These are phyloP conservation scores for Taenioides sp. DNA, from an alignment of 2,797 vertebrate genomes.

Conservation along the genomic window DNA sequence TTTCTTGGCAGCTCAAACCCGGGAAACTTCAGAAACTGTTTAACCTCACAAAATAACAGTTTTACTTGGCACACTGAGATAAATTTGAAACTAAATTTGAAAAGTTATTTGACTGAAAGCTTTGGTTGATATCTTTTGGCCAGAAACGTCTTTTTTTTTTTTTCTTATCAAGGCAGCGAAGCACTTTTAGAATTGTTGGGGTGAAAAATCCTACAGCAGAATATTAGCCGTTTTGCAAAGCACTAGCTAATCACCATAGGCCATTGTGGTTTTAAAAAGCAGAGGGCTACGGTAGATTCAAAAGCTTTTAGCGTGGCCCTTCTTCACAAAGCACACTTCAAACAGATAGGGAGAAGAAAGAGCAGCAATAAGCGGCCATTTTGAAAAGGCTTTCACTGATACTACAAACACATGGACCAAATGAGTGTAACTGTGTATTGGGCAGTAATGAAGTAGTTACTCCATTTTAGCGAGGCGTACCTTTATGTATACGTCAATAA, in stretches of 20 bases:
- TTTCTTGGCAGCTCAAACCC: neutral
- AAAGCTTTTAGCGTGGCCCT: conserved; percentile 25
- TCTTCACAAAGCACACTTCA: conserved; percentile 21
- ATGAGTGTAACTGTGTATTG: neutral
- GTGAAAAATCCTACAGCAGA: conserved; percentile 27
- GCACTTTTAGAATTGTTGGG: conserved; percentile 17
- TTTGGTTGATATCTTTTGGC: neutral
- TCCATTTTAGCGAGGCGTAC: neutral
- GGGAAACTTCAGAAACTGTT: neutral
- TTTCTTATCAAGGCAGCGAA: neutral
- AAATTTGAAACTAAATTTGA: neutral
- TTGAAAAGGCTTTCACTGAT: conserved; percentile 2
- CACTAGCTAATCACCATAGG: conserved; percentile 48
- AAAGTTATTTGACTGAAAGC: conserved; percentile 1
- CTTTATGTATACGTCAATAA: neutral
- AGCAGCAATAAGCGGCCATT: conserved; percentile 17
- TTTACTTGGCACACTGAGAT: neutral
- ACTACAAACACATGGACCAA: conserved; percentile 2
- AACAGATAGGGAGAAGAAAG: conserved; percentile 25
- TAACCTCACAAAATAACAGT: neutral
- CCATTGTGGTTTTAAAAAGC: conserved; percentile 47
- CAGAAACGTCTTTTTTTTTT: neutral
- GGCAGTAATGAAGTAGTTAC: neutral
- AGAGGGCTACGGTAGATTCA: conserved; percentile 27
- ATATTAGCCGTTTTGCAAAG: conserved; percentile 19